Base-by-base conservation (phyloP, 2,888 invertebrate genomes). In the Cheilosia grossa region DNA sequence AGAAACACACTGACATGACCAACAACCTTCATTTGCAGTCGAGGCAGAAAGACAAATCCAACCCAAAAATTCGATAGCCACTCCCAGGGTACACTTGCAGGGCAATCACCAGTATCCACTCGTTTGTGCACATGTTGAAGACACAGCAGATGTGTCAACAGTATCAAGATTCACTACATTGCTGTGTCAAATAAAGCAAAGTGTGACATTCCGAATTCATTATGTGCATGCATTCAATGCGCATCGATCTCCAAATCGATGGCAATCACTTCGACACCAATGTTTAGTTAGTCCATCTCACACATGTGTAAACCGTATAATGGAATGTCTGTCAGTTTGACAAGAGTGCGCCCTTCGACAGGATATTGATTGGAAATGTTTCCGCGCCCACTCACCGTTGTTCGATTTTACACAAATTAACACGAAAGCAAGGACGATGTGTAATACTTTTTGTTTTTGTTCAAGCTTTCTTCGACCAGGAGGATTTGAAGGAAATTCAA, bases 331-430 rank as follows among this genome's bases (percentile, higher is more conserved):
- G 67, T 42, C 54, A 54, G 42, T 44, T 54, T 54, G 53, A 42
- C 27, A 40, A 53, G 64, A 53, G 64, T 7, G 10, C 7, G 33
- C 47, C 24, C n/a, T 51, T 19, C 15, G 51, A 40, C 42, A 19
- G 67, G 67, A 44, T 44, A 67, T 67, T 56, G 54, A 13, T 1
- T 21, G 67, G 54, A 67, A 67, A 53, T 42, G 40, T 37, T 37
- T 64, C 9, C 15, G 37, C 63, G 51, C 44, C 27, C 44, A 51
- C n/a, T 37, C 13, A 4, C 7, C 49, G 6, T 51, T 66, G 40
- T 27, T 66, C 33, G 42, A 67, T 54, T 54, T 67, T 42, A 53
- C 54, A 30, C 27, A 67, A 67, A 67, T 54, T 42, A 56, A 54
- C 19, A 44, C 30, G 13, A 24, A 13, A 42, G 24, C 51, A 49